Conservation (phyloP, 1,140 invertebrate genomes). For the Macrotrachela quadricornifera region DNA sequence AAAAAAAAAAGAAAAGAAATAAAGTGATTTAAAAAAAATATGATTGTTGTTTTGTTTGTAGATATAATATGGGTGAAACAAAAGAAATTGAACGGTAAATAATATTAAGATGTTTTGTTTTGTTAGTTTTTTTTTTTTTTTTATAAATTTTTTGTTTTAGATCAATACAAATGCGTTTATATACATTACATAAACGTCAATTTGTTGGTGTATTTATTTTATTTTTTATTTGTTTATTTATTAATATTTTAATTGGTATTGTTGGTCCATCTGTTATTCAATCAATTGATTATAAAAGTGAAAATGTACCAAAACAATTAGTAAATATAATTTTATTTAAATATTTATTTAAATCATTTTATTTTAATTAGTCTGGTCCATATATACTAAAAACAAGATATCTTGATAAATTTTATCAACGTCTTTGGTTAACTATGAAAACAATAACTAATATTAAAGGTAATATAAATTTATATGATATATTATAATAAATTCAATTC, state of each 20-base stretch:
- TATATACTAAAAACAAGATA: conserved; percentile 60
- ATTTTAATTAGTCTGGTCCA: conserved; percentile 41
- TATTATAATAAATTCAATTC: too few species aligned
- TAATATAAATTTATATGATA: too few species aligned
- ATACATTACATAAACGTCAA: conserved; percentile 83
- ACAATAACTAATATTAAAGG: neutral
- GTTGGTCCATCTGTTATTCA: conserved; percentile 40
- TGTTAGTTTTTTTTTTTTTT: too few species aligned
- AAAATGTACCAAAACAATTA: too few species aligned
- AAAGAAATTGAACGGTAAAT: too few species aligned
- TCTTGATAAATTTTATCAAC: conserved; percentile 66
- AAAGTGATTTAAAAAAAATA: too few species aligned
- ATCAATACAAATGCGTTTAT: conserved; percentile 83
- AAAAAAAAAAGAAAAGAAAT: too few species aligned
- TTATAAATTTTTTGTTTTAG: conserved; percentile 31
- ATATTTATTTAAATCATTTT: too few species aligned
- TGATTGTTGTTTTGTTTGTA: too few species aligned
- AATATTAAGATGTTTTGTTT: too few species aligned
- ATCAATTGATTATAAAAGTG: neutral
- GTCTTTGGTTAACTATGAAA: conserved; percentile 71
- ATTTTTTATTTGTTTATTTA: conserved; percentile 66
- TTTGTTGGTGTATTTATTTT: conserved; percentile 75
- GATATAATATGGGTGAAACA: too few species aligned
- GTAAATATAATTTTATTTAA: too few species aligned
- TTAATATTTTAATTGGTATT: conserved; percentile 68